These are phyloP conservation scores for Hydrotaea diabolus DNA, from an alignment of 2,888 invertebrate species.

Conservation along the genomic window DNA sequence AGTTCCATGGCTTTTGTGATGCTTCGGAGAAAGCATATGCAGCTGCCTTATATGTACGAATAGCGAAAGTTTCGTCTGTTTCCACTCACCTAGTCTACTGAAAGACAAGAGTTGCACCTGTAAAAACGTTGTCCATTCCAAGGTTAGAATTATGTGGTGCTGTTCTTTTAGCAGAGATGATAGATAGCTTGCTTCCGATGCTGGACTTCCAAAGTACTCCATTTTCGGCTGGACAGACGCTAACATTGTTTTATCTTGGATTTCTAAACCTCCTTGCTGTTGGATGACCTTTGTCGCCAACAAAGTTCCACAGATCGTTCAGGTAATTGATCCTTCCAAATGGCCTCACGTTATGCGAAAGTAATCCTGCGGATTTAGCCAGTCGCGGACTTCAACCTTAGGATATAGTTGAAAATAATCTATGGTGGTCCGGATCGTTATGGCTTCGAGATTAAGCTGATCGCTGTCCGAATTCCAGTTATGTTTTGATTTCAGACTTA, in stretches of 20 bases:
- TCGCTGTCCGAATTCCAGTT: too few species aligned
- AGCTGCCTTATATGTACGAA: slow-evolving; percentile 38
- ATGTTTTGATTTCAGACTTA: slow-evolving; percentile 7
- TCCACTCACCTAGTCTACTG: not conserved
- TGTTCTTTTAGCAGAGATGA: slow-evolving; percentile 11
- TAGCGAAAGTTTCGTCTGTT: slow-evolving; percentile 26
- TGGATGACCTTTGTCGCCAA: slow-evolving; percentile 63
- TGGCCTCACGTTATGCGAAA: too few species aligned
- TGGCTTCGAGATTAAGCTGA: too few species aligned
- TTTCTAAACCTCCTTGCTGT: slow-evolving; percentile 41
- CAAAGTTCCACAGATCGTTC: slow-evolving; percentile 44
- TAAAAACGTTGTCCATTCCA: too few species aligned
- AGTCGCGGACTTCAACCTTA: slow-evolving; percentile 51
- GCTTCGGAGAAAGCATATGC: slow-evolving; percentile 60
- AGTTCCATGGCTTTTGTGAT: too few species aligned
- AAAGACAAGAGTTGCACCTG: not conserved
- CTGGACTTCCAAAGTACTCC: not conserved
- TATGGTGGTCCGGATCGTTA: too few species aligned
- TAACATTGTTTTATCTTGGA: slow-evolving; percentile 29
- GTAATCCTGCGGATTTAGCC: slow-evolving; percentile 61
- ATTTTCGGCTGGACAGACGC: slow-evolving; percentile 27
- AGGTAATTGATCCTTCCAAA: not conserved
- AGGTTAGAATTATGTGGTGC: slow-evolving; percentile 40
- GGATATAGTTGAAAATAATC: slow-evolving; percentile 13
- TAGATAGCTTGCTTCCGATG: not conserved